Evolutionary conservation across 2,888 invertebrate genomes (phyloP).

Genomic region (Epsilonema sp.): DNA sequence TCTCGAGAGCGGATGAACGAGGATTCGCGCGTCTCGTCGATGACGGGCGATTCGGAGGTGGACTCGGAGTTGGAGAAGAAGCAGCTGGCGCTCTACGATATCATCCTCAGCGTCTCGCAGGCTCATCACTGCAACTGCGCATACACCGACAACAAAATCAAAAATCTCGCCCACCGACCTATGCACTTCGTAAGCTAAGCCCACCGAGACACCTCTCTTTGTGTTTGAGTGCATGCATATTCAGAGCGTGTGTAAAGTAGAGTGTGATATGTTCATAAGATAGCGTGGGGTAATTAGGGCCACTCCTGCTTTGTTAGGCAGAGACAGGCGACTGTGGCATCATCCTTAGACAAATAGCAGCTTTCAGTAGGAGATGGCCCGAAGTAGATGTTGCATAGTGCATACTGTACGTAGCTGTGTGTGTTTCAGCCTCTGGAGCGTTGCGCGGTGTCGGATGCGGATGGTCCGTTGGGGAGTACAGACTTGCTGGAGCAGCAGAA

Average conservation of each 20-base stretch:
- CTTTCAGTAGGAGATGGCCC: too few species aligned
- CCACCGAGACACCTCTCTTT: too few species aligned
- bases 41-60: slow-evolving; percentile 8
- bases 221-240: not conserved
- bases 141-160: slow-evolving; percentile 62
- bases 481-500: slow-evolving; percentile 45
- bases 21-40: slow-evolving; percentile 22
- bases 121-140: slow-evolving; percentile 71
- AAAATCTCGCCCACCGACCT: slow-evolving; percentile 48
- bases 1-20: slow-evolving; percentile 53
- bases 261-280: too few species aligned
- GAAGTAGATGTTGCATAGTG: too few species aligned
- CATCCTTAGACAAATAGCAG: too few species aligned
- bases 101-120: slow-evolving; percentile 51
- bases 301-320: too few species aligned
- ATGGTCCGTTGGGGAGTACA: too few species aligned
- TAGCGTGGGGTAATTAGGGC: too few species aligned
- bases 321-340: too few species aligned
- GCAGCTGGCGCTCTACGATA: slow-evolving; percentile 51
- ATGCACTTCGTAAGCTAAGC: slow-evolving; percentile 40
- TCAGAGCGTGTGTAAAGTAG: too few species aligned
- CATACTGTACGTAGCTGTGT: too few species aligned
- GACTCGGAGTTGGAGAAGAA: slow-evolving; percentile 8
- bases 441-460: slow-evolving; percentile 7
- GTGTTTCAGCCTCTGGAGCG: slow-evolving; percentile 4